phyloP scores from a whole-genome alignment of 2,888 invertebrate species.

The Pemphredon lugubris region DNA sequence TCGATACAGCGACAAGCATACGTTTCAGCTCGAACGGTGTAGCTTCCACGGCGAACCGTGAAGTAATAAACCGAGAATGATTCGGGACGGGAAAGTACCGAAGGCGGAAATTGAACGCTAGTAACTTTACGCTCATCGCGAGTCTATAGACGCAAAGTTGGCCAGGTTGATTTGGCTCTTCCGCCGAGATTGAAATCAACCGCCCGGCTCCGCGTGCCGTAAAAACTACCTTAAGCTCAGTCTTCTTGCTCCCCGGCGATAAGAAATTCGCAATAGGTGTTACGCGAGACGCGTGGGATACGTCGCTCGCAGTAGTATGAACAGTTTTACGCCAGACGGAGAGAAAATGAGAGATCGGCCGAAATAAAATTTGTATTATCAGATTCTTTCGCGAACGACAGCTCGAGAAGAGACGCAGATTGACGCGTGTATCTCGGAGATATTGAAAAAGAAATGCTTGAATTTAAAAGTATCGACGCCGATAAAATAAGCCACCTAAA shows the following conservation, averaged over 20 bases:
- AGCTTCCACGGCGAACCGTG: no score
- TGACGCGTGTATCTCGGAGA: background rate
- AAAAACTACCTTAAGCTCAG: constrained; percentile 19
- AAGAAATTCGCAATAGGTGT: constrained; percentile 1
- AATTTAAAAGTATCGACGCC: background rate
- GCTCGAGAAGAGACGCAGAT: background rate
- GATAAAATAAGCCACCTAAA: background rate
- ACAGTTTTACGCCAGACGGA: constrained; percentile 22
- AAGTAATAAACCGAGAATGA: background rate
- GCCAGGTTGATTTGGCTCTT: constrained; percentile 32
- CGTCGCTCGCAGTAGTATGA: constrained; percentile 27
- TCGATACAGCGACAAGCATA: no score
- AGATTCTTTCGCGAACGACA: no score
- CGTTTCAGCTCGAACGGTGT: no score
- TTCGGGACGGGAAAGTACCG: constrained; percentile 23
- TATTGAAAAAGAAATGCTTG: background rate
- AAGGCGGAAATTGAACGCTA: constrained; percentile 67
- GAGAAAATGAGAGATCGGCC: no score
- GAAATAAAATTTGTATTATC: background rate
- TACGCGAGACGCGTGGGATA: background rate
- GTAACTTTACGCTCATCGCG: constrained; percentile 65
- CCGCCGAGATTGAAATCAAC: constrained; percentile 34
- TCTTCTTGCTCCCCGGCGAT: background rate
- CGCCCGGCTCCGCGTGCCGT: constrained; percentile 8
- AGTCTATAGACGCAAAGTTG: constrained; percentile 43